Conservation (phyloP, 2,797 vertebrate genomes). For the Anolis apletophallus region DNA sequence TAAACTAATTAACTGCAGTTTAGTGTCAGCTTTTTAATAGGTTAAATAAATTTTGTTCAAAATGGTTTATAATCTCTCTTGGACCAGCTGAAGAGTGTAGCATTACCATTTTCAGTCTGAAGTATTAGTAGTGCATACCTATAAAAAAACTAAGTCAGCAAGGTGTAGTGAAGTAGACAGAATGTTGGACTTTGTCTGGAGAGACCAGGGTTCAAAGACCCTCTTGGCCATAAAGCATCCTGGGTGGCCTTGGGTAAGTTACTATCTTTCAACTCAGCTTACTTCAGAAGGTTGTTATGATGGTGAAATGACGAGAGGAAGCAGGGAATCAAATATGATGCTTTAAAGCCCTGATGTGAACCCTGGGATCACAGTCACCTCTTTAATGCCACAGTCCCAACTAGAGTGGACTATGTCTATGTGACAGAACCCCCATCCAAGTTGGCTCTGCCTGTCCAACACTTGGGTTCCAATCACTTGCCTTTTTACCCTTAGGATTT, state of each 20-base stretch:
- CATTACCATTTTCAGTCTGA: constrained; percentile 75
- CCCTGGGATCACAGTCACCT: neutral
- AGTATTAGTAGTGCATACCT: constrained; percentile 68
- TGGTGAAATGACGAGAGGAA: neutral
- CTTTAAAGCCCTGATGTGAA: neutral
- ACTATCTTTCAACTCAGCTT: neutral
- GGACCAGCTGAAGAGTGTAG: constrained; percentile 76
- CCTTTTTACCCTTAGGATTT: no score
- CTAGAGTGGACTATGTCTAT: no score
- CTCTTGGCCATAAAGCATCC: neutral
- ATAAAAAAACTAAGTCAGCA: constrained; percentile 52
- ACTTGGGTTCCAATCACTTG: no score
- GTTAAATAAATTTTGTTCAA: constrained; percentile 82
- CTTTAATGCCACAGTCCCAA: neutral
- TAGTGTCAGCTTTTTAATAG: constrained; percentile 80
- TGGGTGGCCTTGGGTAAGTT: neutral
- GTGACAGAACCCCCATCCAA: no score
- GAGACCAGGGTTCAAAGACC: constrained; percentile 27
- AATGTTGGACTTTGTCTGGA: constrained; percentile 5
- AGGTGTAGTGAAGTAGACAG: constrained; percentile 9
- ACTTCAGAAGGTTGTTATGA: neutral
- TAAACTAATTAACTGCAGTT: constrained; percentile 81
- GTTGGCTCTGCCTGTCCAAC: no score
- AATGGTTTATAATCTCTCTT: constrained; percentile 81
- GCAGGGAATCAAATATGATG: neutral